Evolutionary conservation across 2,113 vertebrate species (phyloP).

Genomic region (Hucho hucho): DNA sequence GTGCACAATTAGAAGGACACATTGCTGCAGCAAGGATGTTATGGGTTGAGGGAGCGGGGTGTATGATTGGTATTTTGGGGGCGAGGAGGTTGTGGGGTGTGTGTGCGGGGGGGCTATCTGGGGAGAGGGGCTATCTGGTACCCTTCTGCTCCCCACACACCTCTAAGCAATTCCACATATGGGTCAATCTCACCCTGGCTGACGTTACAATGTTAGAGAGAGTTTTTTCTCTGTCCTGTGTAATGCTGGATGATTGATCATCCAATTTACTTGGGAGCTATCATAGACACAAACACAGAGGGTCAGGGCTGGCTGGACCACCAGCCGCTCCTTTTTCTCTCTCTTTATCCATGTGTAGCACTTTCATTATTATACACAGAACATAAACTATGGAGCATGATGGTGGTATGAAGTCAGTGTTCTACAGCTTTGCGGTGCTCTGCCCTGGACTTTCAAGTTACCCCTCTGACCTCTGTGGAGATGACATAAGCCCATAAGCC

Average conservation of each 20-base stretch:
- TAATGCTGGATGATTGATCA: constrained; percentile 74
- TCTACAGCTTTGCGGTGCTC: background rate
- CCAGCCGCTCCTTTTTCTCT: constrained; percentile 13
- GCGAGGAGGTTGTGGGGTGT: too few species aligned
- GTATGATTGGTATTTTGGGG: constrained; percentile 34
- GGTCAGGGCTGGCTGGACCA: background rate
- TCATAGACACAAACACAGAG: constrained; percentile 55
- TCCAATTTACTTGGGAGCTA: constrained; percentile 73
- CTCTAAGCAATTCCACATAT: constrained; percentile 77
- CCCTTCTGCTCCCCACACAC: constrained; percentile 40
- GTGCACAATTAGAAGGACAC: constrained; percentile 39
- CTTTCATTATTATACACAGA: constrained; percentile 17
- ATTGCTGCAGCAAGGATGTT: constrained; percentile 22
- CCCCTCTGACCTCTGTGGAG: background rate
- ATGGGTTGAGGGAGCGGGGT: constrained; percentile 27
- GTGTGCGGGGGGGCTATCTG: too few species aligned
- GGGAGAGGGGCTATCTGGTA: constrained; percentile 27
- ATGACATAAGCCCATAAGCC: background rate
- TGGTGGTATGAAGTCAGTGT: background rate
- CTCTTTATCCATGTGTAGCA: constrained; percentile 12
- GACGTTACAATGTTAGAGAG: constrained; percentile 46
- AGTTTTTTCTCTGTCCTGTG: constrained; percentile 54
- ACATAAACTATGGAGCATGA: background rate
- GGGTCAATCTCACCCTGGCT: constrained; percentile 43
- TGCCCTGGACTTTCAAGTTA: constrained; percentile 18